Evolutionary conservation across 2,797 vertebrate genomes (phyloP), one percentile per base, ranked within the genome.

Genomic region (Paratrypauchen microcephalus): DNA sequence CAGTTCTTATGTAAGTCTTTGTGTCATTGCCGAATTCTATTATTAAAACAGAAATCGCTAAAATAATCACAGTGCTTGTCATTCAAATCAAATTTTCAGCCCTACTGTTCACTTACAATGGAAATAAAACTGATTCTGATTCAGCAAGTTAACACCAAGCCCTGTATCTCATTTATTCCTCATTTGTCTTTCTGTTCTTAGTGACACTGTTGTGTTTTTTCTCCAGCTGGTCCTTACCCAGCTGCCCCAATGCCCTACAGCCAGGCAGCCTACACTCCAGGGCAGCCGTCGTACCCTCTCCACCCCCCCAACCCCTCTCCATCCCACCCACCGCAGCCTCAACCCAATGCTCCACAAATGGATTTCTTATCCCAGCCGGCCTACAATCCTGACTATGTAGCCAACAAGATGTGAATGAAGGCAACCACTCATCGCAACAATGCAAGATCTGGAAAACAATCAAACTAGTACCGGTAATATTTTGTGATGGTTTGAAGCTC

Each of bases 371-470:
- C 71, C 73, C 96, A 98, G 86, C 97, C 95, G 4, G 95, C 96
- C 0, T 98, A 94, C 89, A 98, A 98, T 85, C 97, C 96, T 0
- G 93, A 93, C 36, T 98, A 88, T 23, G 13, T 95, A 36, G 82
- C 91, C 90, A 92, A 68, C 92, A 93, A 93, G 85, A 89, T 85
- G 7, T 82, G 78, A 71, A 94, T 92, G 93, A 93, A 79, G 86
- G 5, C 8, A 21, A 82, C 69, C 54, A 36, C 69, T 19, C 13
- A 23, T 28, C 18, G 5, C 69, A 54, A 55, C 75, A 62, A 39
- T 45, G 41, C 41, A 45, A 45, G 41, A 45, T 45, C 41, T 45
- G 12, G 0, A 73, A 63, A 58, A 69, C 45, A 58, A 68, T 68
- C 60, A 54, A 77, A 63, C n/a, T 72, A 39, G 59, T n/a, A n/a